Evolutionary conservation across 2,113 vertebrate genomes (phyloP).

Genomic region (Misgurnus anguillicaudatus): DNA sequence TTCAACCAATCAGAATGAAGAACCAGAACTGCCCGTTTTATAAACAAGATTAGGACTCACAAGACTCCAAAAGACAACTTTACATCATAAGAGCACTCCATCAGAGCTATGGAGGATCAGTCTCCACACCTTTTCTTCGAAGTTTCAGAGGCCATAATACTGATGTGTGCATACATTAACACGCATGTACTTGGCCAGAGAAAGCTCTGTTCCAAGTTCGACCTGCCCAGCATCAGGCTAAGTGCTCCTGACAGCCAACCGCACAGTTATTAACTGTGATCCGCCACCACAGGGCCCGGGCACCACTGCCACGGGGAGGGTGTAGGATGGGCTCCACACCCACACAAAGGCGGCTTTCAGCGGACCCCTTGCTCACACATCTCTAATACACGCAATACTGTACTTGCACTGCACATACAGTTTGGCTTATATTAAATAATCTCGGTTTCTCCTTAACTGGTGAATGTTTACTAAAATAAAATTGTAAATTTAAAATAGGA

Average conservation of each 20-base stretch:
- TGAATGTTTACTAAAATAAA: background rate
- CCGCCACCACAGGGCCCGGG: constrained; percentile 69
- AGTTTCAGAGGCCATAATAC: constrained; percentile 24
- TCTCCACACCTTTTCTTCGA: background rate
- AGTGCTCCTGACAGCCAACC: constrained; percentile 79
- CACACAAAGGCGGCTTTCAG: constrained; percentile 80
- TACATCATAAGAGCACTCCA: background rate
- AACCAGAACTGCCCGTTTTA: too few species aligned
- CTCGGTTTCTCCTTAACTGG: background rate
- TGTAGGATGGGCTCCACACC: constrained; percentile 64
- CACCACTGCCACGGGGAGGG: constrained; percentile 64
- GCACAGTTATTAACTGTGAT: constrained; percentile 82
- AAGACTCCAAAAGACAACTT: background rate
- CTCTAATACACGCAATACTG: constrained; percentile 68
- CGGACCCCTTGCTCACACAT: constrained; percentile 31
- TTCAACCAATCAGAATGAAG: background rate
- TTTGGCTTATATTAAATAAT: constrained; percentile 19
- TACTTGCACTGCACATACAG: constrained; percentile 52
- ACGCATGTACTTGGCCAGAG: constrained; percentile 53
- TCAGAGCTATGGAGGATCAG: background rate
- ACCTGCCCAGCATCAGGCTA: constrained; percentile 79
- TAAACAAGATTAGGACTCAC: background rate
- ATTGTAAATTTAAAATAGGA: background rate
- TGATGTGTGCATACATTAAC: background rate
- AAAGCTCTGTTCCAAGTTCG: constrained; percentile 61